These are phyloP conservation scores for Dasypolia templi DNA, from an alignment of 2,888 invertebrate genomes.

Conservation along the genomic window DNA sequence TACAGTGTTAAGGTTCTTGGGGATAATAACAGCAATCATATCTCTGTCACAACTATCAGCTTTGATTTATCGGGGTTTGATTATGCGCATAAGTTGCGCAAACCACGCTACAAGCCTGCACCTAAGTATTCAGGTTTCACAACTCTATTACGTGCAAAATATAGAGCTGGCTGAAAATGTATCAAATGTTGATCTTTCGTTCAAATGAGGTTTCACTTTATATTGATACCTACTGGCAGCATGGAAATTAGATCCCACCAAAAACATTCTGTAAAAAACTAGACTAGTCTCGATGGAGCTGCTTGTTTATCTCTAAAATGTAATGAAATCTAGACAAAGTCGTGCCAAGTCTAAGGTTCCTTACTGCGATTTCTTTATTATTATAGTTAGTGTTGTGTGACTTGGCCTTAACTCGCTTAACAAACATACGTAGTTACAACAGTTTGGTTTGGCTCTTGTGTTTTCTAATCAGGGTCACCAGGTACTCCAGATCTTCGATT, in stretches of 20 bases:
- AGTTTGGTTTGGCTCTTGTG: too few species aligned
- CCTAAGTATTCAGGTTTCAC: slow-evolving; percentile 48
- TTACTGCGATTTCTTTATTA: too few species aligned
- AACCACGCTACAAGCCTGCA: slow-evolving; percentile 28
- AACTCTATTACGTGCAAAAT: slow-evolving; percentile 28
- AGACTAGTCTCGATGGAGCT: too few species aligned
- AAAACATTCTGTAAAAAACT: too few species aligned
- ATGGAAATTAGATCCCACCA: slow-evolving; percentile 7
- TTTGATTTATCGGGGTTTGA: slow-evolving; percentile 54
- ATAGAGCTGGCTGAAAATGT: slow-evolving; percentile 38
- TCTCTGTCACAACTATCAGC: slow-evolving; percentile 47
- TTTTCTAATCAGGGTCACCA: too few species aligned
- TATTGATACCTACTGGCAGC: slow-evolving; percentile 6
- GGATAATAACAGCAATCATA: slow-evolving; percentile 58
- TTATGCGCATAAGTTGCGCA: slow-evolving; percentile 55
- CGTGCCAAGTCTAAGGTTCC: too few species aligned
- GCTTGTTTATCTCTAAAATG: too few species aligned
- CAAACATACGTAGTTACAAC: too few species aligned
- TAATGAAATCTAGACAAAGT: too few species aligned
- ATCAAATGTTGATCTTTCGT: background rate
- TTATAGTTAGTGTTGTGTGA: too few species aligned
- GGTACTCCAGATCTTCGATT: too few species aligned
- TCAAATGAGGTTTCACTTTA: slow-evolving; percentile 5
- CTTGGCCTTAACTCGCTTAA: too few species aligned
- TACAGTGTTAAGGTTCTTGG: slow-evolving; percentile 23